Conservation (phyloP, 1,140 invertebrate genomes). For the Eueides isabella region DNA sequence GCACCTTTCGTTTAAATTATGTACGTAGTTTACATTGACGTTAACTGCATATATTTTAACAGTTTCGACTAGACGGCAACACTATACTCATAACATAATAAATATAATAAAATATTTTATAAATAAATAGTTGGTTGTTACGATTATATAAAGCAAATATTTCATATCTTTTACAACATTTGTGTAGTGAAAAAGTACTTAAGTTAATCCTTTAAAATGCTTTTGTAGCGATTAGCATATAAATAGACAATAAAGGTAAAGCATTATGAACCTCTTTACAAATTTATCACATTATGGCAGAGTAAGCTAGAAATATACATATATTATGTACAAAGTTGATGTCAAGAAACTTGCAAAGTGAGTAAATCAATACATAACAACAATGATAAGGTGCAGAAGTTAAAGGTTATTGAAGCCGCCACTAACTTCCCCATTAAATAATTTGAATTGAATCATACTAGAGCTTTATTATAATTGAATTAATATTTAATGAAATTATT, state of each 20-base stretch:
- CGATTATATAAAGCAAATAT: too few relatives aligned
- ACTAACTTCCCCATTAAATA: background rate
- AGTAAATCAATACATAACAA: slow-evolving; percentile 9
- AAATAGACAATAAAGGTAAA: background rate
- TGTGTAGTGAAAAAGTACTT: background rate
- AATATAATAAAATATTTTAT: background rate
- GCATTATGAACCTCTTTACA: background rate
- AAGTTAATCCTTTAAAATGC: background rate
- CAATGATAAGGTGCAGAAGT: slow-evolving; percentile 11
- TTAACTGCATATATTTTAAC: too few relatives aligned
- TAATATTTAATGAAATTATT: too few relatives aligned
- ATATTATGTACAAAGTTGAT: background rate
- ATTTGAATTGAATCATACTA: slow-evolving; percentile 2
- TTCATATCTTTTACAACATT: background rate
- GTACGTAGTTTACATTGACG: too few relatives aligned
- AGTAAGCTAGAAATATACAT: background rate
- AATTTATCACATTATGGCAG: background rate
- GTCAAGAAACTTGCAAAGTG: slow-evolving; percentile 4
- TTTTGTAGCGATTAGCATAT: background rate
- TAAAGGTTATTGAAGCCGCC: background rate
- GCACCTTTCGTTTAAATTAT: too few relatives aligned
- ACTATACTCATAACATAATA: background rate
- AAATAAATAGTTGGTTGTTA: background rate
- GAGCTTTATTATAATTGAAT: background rate
- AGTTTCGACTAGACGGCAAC: too few relatives aligned